These are phyloP conservation scores for Cettia cetti DNA, from an alignment of 2,113 vertebrate species.

Conservation along the genomic window DNA sequence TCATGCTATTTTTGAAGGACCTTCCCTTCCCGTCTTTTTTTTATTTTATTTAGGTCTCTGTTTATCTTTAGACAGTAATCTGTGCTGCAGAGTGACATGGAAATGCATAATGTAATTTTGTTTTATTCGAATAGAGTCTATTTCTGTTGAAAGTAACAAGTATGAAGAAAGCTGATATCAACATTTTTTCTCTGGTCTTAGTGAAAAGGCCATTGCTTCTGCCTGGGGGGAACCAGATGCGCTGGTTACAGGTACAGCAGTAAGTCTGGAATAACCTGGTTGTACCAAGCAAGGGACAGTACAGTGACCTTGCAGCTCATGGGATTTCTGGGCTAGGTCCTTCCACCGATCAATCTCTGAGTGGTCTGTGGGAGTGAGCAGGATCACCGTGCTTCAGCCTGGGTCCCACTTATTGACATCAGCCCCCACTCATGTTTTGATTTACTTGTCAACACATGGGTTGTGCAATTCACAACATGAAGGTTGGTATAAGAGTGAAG, in stretches of 20 bases:
- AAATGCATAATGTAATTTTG: background rate
- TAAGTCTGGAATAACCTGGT: background rate
- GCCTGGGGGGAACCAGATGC: background rate
- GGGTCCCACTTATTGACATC: background rate
- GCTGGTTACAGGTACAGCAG: background rate
- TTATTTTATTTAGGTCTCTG: background rate
- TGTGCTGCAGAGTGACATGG: background rate
- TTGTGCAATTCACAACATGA: background rate
- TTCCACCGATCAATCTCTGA: background rate
- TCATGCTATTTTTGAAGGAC: background rate
- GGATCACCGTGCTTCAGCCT: background rate
- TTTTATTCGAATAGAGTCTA: background rate
- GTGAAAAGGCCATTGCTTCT: background rate
- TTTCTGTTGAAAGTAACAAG: background rate
- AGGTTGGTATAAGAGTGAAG: background rate
- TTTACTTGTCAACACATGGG: background rate
- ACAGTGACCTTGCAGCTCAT: accelerated
- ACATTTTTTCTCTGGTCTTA: background rate
- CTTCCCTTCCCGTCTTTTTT: no score
- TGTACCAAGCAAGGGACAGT: background rate
- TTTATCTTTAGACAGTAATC: background rate
- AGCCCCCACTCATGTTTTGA: background rate
- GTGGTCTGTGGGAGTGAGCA: background rate
- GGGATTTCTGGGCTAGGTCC: background rate
- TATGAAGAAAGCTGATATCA: background rate